Evolutionary conservation across 1,140 invertebrate genomes (phyloP).

Genomic region (Anastatus disparis): DNA sequence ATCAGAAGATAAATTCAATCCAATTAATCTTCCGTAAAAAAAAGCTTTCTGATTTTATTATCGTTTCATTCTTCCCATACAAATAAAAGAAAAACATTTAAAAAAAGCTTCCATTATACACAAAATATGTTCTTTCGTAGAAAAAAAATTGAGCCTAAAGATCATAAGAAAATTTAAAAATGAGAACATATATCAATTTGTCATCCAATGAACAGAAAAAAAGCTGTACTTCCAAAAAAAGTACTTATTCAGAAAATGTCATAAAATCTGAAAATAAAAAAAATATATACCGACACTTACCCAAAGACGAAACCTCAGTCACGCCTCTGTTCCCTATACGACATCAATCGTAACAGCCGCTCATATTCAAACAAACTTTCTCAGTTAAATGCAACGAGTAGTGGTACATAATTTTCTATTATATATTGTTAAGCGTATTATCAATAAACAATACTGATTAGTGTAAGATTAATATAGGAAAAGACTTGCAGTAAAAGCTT

Average conservation of each 20-base stretch:
- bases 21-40: too few relatives aligned
- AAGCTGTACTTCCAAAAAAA: not conserved
- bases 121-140: too few relatives aligned
- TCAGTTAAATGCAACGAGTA: not conserved
- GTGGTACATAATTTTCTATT: not conserved
- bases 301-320: conserved; percentile 1
- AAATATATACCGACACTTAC: conserved; percentile 8
- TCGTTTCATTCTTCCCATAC: too few relatives aligned
- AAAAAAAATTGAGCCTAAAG: too few relatives aligned
- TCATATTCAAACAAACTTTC: too few relatives aligned
- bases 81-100: too few relatives aligned
- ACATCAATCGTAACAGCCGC: conserved; percentile 21
- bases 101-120: too few relatives aligned
- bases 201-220: conserved; percentile 5
- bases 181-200: conserved; percentile 13
- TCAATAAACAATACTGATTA: too few relatives aligned
- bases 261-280: not conserved
- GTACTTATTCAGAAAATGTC: not conserved
- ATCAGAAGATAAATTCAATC: too few relatives aligned
- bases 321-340: not conserved
- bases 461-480: not conserved
- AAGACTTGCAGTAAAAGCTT: not conserved
- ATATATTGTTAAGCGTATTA: not conserved
- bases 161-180: conserved; percentile 1
- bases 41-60: too few relatives aligned